Evolutionary conservation across 2,888 invertebrate genomes (phyloP).

Genomic region (Eulithis prunata): DNA sequence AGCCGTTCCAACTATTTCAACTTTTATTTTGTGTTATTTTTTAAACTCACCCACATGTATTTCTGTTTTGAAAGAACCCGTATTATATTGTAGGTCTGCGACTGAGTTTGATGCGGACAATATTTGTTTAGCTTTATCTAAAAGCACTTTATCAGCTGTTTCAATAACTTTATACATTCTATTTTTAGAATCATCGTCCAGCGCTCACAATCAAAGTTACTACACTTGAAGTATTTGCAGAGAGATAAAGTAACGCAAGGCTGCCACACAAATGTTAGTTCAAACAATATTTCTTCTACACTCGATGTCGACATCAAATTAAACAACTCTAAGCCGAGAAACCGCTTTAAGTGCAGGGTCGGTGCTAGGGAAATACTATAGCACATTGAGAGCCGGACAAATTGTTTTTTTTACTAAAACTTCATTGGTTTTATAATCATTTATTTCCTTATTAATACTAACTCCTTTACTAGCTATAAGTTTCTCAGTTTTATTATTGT

Average conservation of each 20-base stretch:
- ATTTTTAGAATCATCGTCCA: slow-evolving; percentile 30
- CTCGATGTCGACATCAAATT: slow-evolving; percentile 80
- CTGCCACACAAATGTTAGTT: slow-evolving; percentile 71
- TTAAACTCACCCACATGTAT: neutral
- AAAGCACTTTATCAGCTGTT: slow-evolving; percentile 16
- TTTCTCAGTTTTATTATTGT: too few species aligned
- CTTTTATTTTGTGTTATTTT: neutral
- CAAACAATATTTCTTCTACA: slow-evolving; percentile 77
- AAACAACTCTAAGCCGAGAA: slow-evolving; percentile 67
- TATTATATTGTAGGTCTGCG: neutral
- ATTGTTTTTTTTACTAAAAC: neutral
- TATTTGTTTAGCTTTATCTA: slow-evolving; percentile 17
- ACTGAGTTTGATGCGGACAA: neutral
- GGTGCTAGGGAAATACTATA: slow-evolving; percentile 1
- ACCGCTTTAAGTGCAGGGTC: slow-evolving; percentile 38
- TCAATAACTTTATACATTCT: slow-evolving; percentile 25
- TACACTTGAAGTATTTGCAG: slow-evolving; percentile 57
- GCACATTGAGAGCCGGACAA: neutral
- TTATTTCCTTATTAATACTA: too few species aligned
- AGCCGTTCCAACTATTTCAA: neutral
- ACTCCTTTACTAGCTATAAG: too few species aligned
- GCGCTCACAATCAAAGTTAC: slow-evolving; percentile 41
- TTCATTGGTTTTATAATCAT: neutral
- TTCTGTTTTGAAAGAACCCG: neutral
- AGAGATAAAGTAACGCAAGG: slow-evolving; percentile 67